Evolutionary conservation across 2,797 vertebrate genomes (phyloP).

Genomic region (Pseudochirops cupreus): DNA sequence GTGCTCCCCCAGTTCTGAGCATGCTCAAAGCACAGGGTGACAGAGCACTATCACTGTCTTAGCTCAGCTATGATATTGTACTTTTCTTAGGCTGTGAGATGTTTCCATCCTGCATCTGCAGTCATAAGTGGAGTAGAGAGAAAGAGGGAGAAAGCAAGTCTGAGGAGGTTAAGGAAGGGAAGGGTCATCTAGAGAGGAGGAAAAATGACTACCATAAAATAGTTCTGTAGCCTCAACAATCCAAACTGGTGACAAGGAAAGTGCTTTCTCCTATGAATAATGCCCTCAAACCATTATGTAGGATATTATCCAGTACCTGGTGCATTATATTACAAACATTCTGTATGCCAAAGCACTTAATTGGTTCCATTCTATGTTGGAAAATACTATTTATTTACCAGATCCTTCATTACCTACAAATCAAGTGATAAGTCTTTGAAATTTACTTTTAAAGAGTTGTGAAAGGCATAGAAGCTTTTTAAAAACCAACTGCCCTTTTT

Average conservation of each 20-base stretch:
- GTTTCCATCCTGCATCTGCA: background rate
- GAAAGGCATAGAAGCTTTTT: background rate
- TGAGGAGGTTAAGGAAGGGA: background rate
- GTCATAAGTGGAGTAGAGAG: background rate
- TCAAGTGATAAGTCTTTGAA: conserved; percentile 47
- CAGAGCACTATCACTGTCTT: background rate
- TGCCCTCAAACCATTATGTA: conserved; percentile 24
- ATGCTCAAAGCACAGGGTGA: background rate
- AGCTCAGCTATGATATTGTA: background rate
- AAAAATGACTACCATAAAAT: background rate
- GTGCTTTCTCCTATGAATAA: background rate
- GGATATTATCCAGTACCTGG: conserved; percentile 37
- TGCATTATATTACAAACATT: conserved; percentile 62
- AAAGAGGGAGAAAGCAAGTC: background rate
- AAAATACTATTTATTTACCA: conserved; percentile 57
- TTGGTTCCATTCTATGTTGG: conserved; percentile 61
- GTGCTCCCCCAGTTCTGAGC: background rate
- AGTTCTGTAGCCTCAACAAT: background rate
- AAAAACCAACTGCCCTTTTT: background rate
- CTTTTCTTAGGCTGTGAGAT: background rate
- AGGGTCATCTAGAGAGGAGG: background rate
- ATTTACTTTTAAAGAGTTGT: conserved; percentile 23
- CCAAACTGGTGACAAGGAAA: background rate
- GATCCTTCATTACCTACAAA: conserved; percentile 16
- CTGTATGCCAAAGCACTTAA: conserved; percentile 58